Evolutionary conservation across 53 echinoderm and acorn worm genomes (phyloP), one percentile per base, ranked within the genome.

Genomic region (Paracentrotus lividus): DNA sequence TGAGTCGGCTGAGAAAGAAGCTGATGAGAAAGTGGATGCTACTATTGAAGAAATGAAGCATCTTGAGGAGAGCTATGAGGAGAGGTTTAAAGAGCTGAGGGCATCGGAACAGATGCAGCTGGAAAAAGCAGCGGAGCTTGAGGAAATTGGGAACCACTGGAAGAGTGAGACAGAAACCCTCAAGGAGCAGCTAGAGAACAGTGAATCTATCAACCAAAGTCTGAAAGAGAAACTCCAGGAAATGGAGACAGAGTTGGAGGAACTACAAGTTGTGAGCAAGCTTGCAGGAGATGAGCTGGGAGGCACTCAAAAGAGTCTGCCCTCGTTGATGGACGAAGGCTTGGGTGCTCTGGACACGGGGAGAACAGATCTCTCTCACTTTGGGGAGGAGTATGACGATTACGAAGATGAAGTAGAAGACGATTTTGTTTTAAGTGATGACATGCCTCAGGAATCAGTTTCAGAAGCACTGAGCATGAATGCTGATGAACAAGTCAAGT

Each of bases 231-330:
- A 96, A 69, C 89, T 99, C 55, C 85, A 94, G 36, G 92, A 90
- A 49, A 88, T 95, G 15, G 96, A 96, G 59, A 95, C 96, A 55
- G 94, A 95, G 36, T 75, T 99, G 55, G 97, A 97, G 49, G 99
- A 99, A 75, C 84, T 96, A 32, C 95, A 96, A 76, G 96, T 94
- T 43, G 91, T 94, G 18, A 93, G 91, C 58, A 94, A 92, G 59
- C 94, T 93, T 86, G 94, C 93, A 51, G 86, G 95, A 49, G 95
- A 95, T 93, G 97, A 97, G 31, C 86, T 96, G n/a, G 94, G 95
- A 60, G 64, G 93, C 77, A 88, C 85, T 84, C 95, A 94, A 49
- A 91, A 94, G 59, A 90, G 94, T 85, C 8, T 96, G 15, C 93
- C 94, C 5, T 98, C 97, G 8, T 87, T 95, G 44, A 77, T 95